These are phyloP conservation scores for Ameiurus melas DNA, from an alignment of 2,113 vertebrate genomes.

Conservation along the genomic window DNA sequence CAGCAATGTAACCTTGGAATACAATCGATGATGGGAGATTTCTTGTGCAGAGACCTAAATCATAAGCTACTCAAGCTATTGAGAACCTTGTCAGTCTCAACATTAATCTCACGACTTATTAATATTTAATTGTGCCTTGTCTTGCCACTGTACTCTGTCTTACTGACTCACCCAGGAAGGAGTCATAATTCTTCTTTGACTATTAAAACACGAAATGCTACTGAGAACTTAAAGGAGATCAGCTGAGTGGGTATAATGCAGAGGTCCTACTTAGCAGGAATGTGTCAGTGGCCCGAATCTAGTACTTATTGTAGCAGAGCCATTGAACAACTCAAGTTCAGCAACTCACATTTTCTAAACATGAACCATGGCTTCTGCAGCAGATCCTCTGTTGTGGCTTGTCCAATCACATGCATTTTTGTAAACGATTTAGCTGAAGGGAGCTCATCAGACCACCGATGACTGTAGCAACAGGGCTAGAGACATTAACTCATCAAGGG, in stretches of 20 bases:
- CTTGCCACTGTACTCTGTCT: conserved; percentile 23
- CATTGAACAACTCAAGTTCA: no score
- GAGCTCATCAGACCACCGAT: neutral
- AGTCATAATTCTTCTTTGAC: conserved; percentile 17
- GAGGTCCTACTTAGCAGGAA: neutral
- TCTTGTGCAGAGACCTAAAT: conserved; percentile 2
- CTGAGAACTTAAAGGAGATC: neutral
- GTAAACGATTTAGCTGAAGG: no score
- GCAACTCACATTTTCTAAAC: neutral
- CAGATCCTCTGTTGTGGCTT: neutral
- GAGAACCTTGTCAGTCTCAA: conserved; percentile 12
- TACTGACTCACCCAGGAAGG: neutral
- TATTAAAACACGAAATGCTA: neutral
- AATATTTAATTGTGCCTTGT: conserved; percentile 27
- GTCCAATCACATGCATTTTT: neutral
- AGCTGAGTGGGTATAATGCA: neutral
- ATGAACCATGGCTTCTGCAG: neutral
- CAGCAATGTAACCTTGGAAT: conserved; percentile 10
- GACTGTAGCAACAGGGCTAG: neutral
- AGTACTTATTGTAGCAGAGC: neutral
- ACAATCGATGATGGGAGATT: neutral
- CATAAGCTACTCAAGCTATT: neutral
- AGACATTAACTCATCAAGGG: neutral
- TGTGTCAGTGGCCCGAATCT: neutral
- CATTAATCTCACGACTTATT: conserved; percentile 32